Evolutionary conservation across 2,888 invertebrate genomes (phyloP), one percentile per base, ranked within the genome.

Genomic region (Microctonus aethiopoides): DNA sequence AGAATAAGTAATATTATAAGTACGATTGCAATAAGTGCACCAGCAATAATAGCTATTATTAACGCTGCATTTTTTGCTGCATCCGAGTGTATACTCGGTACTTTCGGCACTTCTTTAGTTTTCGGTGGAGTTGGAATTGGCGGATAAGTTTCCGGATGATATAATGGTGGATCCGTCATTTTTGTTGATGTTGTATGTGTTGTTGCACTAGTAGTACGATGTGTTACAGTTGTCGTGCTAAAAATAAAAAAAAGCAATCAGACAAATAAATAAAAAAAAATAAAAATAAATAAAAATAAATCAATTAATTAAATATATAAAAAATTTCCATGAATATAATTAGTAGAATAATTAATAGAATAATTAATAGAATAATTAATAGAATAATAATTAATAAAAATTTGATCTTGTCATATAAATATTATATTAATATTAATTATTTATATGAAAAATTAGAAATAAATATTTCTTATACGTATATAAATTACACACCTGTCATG

Each of bases 11-110:
- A 91, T 67, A 97, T 94, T 75, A 98, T 92, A 75, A 98, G 90
- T 66, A 98, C 94, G 75, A 97, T 94, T 36, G 95, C 95, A 82
- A 98, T 97, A 74, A 96, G 88, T 46, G 95, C 94, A 57, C 95
- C 96, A 2, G 96, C 96, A 71, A 96, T 95, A 77, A 98, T 95
- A 75, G 95, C 94, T 69, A 95, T 94, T 70, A 95, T 93, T 80
- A 95, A 89, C 5, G 94, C 93, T 0, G 92, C 91, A 80, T 91
- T 91, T 81, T 93, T 93, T 39, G 92, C 92, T 65, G 92, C 91
- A 79, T 92, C 92, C 11, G 92, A 91, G 71, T 89, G 91, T 75
- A 91, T 91, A 73, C 90, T 84, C 60, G 78, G 61, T 72, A 77
- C 77, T 68, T 78, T 79, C 77, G 72, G 75, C 59, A 87, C 80